phyloP scores from a whole-genome alignment of 2,888 invertebrate species.

The Tipula lateralis region DNA sequence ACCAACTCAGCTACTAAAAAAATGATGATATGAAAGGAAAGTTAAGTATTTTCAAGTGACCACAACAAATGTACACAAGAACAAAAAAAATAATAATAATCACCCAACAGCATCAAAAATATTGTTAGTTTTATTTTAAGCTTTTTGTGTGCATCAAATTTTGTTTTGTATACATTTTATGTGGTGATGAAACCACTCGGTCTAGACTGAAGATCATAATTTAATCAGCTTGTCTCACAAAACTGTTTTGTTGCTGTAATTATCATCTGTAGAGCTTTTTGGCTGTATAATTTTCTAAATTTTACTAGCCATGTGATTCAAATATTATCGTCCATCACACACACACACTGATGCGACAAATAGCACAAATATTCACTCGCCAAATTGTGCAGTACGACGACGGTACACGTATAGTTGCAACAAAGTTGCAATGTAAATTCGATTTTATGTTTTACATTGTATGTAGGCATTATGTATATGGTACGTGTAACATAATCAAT shows the following conservation, averaged over 20 bases:
- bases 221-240: not conserved
- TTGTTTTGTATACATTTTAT: not conserved
- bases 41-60: not conserved
- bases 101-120: not conserved
- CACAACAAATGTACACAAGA: not conserved
- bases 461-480: not conserved
- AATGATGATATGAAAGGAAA: not conserved
- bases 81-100: not conserved
- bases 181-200: conserved; percentile 26
- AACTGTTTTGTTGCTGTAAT: not conserved
- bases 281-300: not conserved
- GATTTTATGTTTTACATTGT: not conserved
- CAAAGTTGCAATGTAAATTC: not conserved
- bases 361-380: not conserved
- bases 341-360: not conserved
- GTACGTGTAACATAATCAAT: not conserved
- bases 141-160: not conserved
- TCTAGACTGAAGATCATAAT: conserved; percentile 27
- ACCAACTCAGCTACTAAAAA: not conserved
- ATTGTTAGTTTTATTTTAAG: not conserved
- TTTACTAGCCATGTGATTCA: not conserved
- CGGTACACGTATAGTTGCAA: not conserved
- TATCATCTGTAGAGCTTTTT: not conserved
- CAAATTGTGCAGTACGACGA: too few species aligned
- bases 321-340: not conserved